These are phyloP conservation scores for Hydrophis major DNA, from an alignment of 2,797 vertebrate genomes.

Conservation along the genomic window DNA sequence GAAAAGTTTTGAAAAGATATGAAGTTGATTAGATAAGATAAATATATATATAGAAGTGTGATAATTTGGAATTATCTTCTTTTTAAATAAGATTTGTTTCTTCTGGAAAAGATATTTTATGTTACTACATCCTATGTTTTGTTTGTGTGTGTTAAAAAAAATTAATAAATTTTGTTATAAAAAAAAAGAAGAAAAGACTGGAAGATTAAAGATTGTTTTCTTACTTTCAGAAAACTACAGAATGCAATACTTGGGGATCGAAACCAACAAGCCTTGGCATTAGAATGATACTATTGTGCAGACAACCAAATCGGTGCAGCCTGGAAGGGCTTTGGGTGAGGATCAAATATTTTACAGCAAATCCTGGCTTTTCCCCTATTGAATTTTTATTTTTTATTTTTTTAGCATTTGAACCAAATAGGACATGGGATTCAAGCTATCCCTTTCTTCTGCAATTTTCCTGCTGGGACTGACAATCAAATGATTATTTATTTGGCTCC, in stretches of 20 bases:
- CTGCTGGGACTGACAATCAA: constrained; percentile 43
- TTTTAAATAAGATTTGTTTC: too few relatives aligned
- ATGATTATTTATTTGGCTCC: constrained; percentile 40
- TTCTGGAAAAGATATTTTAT: too few relatives aligned
- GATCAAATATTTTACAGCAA: constrained; percentile 56
- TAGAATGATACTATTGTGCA: constrained; percentile 33
- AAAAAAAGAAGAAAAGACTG: neutral
- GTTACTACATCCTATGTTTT: too few relatives aligned
- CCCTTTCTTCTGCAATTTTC: constrained; percentile 14
- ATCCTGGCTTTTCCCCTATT: constrained; percentile 38
- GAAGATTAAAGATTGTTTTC: constrained; percentile 21
- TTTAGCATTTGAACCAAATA: constrained; percentile 46
- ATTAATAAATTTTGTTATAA: too few relatives aligned
- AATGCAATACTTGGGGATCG: constrained; percentile 36
- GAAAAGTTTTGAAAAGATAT: too few relatives aligned
- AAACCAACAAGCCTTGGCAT: constrained; percentile 35
- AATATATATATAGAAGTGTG: too few relatives aligned
- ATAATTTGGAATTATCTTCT: too few relatives aligned
- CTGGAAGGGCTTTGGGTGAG: constrained; percentile 43
- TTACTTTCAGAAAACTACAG: constrained; percentile 29
- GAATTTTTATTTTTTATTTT: neutral
- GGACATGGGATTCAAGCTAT: constrained; percentile 51
- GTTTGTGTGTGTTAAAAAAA: too few relatives aligned
- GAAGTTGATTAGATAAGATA: too few relatives aligned
- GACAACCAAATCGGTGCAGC: constrained; percentile 51